These are phyloP conservation scores for Orthonychiurus folsomi DNA, from an alignment of 2,888 invertebrate species.

Conservation along the genomic window DNA sequence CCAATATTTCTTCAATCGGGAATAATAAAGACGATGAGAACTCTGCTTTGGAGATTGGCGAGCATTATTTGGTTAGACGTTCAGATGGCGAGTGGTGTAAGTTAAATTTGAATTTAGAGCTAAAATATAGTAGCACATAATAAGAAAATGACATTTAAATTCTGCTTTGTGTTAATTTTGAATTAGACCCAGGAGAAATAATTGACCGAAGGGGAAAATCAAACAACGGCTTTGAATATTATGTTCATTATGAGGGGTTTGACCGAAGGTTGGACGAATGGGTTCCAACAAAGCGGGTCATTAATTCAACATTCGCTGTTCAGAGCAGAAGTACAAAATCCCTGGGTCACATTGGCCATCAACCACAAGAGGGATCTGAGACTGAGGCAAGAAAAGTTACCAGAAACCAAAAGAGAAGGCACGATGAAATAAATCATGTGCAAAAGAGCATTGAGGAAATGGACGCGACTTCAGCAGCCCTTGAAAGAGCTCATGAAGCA, in stretches of 20 bases:
- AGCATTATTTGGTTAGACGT: slow-evolving; percentile 75
- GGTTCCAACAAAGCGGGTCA: slow-evolving; percentile 54
- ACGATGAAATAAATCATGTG: slow-evolving; percentile 96
- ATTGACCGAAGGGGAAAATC: slow-evolving; percentile 72
- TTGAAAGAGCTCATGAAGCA: slow-evolving; percentile 49
- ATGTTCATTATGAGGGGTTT: slow-evolving; percentile 93
- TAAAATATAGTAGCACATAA: too few relatives aligned
- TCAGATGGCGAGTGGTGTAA: slow-evolving; percentile 75
- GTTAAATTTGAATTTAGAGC: too few relatives aligned
- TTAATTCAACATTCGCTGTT: slow-evolving; percentile 34
- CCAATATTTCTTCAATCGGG: neutral
- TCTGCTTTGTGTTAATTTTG: neutral
- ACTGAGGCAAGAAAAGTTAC: slow-evolving; percentile 60
- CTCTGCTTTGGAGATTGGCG: slow-evolving; percentile 68
- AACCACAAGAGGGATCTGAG: slow-evolving; percentile 1
- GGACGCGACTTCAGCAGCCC: slow-evolving; percentile 52
- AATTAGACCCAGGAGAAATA: slow-evolving; percentile 77
- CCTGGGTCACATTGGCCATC: slow-evolving; percentile 1
- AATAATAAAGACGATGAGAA: slow-evolving; percentile 49
- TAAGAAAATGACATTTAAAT: too few relatives aligned
- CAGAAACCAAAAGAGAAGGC: slow-evolving; percentile 91
- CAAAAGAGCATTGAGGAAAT: slow-evolving; percentile 70
- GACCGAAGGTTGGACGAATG: slow-evolving; percentile 94
- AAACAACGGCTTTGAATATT: slow-evolving; percentile 77
- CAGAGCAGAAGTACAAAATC: neutral